Conservation (phyloP, 2,888 invertebrate genomes). For the Crioceris asparagi region DNA sequence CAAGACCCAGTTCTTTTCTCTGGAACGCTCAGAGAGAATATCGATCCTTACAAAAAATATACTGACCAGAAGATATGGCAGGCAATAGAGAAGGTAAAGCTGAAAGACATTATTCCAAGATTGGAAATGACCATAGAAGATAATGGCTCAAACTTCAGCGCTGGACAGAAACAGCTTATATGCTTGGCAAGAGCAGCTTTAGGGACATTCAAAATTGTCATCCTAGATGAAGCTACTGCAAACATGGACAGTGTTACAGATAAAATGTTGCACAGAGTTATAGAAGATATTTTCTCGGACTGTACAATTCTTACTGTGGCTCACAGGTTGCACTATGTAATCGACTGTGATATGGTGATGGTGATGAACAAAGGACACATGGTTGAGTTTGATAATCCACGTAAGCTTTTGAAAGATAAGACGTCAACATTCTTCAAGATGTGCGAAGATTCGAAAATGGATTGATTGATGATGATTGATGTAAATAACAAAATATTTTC, state of each 20-base stretch:
- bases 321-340: conserved; percentile 72
- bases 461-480: too few species aligned
- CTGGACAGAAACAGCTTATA: conserved; percentile 52
- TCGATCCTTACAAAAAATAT: conserved; percentile 21
- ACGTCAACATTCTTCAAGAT: conserved; percentile 9
- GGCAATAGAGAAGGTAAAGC: conserved; percentile 30
- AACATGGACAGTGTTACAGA: conserved; percentile 73
- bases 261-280: conserved; percentile 62
- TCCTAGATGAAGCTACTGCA: conserved; percentile 64
- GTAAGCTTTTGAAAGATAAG: conserved; percentile 16
- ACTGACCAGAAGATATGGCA: conserved; percentile 22
- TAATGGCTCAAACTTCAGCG: conserved; percentile 24
- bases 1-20: conserved; percentile 42
- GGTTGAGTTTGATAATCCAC: conserved; percentile 22
- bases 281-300: conserved; percentile 58
- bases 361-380: conserved; percentile 41
- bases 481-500: too few species aligned
- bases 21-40: conserved; percentile 41
- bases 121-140: conserved; percentile 19
- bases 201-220: conserved; percentile 35
- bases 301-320: conserved; percentile 79
- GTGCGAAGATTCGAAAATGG: conserved; percentile 6
- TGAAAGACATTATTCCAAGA: conserved; percentile 29
- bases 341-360: conserved; percentile 65
- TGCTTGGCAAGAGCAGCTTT: conserved; percentile 55